Percentiles rank a stretch among this genome's conserved stretches.
Evolutionary conservation across 2,113 vertebrate genomes (phyloP).

Genomic region (Vanacampus margaritifer): DNA sequence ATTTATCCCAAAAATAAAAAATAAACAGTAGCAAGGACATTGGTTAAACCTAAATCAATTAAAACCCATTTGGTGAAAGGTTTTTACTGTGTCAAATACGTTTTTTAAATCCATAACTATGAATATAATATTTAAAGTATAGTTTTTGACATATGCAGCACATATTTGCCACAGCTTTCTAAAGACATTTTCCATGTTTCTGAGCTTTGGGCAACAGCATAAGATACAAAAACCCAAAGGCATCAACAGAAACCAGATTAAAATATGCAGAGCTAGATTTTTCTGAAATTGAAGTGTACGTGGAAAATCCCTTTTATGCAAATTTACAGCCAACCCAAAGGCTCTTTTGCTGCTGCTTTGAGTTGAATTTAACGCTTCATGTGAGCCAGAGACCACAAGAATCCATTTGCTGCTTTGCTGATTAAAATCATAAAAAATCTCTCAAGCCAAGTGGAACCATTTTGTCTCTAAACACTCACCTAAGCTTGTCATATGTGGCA

Average conservation of each 20-base stretch:
- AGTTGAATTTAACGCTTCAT: conserved; percentile 70
- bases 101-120: background rate
- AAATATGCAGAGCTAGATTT: conserved; percentile 53
- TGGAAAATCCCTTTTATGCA: conserved; percentile 44
- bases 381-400: conserved; percentile 54
- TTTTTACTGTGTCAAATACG: background rate
- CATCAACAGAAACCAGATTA: conserved; percentile 56
- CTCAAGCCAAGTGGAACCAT: conserved; percentile 59
- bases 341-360: conserved; percentile 59
- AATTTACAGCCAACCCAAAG: conserved; percentile 60
- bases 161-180: conserved; percentile 41
- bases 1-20: no score
- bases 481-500: conserved; percentile 60
- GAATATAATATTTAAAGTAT: conserved; percentile 11
- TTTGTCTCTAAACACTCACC: conserved; percentile 52
- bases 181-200: conserved; percentile 51
- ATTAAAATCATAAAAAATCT: conserved; percentile 73
- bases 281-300: conserved; percentile 40
- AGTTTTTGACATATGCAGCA: conserved; percentile 28
- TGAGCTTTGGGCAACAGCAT: conserved; percentile 40
- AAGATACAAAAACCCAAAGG: conserved; percentile 57
- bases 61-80: background rate
- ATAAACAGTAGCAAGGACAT: no score
- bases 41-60: background rate
- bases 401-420: conserved; percentile 34